A percentile compares a stretch with the other conserved stretches of the same genome.
phyloP scores from a whole-genome alignment of 2,888 invertebrate genomes.

The Dermolepida albohirtum region DNA sequence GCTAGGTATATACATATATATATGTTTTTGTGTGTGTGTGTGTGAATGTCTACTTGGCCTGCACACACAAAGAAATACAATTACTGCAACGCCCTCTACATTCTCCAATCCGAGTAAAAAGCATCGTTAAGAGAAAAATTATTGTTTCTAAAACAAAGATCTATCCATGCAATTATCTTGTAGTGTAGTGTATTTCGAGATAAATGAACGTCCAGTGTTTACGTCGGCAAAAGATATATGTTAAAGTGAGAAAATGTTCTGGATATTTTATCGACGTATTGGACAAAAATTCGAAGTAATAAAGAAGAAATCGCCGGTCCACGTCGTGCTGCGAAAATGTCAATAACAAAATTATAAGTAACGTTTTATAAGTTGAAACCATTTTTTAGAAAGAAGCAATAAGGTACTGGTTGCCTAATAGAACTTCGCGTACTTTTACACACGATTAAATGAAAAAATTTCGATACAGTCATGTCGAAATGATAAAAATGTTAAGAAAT shows the following conservation, averaged over 20 bases:
- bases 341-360: too few relatives aligned
- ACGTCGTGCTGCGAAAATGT: too few relatives aligned
- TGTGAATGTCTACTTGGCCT: conserved; percentile 1
- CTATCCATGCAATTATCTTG: neutral
- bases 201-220: neutral
- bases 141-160: conserved; percentile 13
- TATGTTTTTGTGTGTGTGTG: neutral
- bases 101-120: neutral
- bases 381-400: too few relatives aligned
- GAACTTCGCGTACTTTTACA: too few relatives aligned
- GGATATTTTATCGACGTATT: too few relatives aligned
- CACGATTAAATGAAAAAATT: too few relatives aligned
- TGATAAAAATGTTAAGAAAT: too few relatives aligned
- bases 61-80: conserved; percentile 22
- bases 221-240: neutral
- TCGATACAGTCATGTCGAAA: too few relatives aligned
- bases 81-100: conserved; percentile 1
- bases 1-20: neutral
- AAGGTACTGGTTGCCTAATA: too few relatives aligned
- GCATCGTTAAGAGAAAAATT: conserved; percentile 11
- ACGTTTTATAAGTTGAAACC: too few relatives aligned
- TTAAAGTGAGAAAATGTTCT: neutral
- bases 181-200: neutral
- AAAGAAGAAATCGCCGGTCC: too few relatives aligned
- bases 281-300: too few relatives aligned